Conservation (phyloP, 1,140 invertebrate genomes). For the Sarcophaga peregrina region DNA sequence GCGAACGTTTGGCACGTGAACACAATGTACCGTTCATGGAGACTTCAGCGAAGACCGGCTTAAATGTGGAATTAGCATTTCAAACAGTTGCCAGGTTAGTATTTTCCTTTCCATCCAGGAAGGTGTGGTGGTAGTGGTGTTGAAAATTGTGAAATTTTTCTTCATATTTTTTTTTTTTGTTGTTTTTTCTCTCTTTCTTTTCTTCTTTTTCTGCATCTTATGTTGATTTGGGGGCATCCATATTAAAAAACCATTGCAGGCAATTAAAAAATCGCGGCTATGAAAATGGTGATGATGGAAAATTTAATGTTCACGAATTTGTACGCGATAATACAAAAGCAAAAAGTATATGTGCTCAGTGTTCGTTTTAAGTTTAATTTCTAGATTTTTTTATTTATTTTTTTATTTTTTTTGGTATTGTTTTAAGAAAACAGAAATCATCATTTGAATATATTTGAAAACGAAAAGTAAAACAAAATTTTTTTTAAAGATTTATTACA, state of each 20-base stretch:
- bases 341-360: conserved; percentile 68
- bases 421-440: too few species aligned
- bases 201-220: too few species aligned
- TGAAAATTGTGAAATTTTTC: neutral
- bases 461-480: neutral
- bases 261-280: conserved; percentile 73
- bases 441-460: neutral
- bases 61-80: conserved; percentile 86
- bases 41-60: conserved; percentile 86
- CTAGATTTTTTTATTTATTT: too few species aligned
- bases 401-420: neutral
- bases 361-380: conserved; percentile 51
- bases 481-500: neutral
- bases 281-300: conserved; percentile 69
- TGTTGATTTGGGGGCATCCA: neutral
- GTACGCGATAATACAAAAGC: conserved; percentile 73
- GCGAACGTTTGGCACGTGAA: conserved; percentile 82
- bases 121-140: neutral
- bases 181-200: neutral
- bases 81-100: conserved; percentile 78
- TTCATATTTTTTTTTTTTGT: neutral
- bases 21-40: conserved; percentile 89
- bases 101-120: too few species aligned
- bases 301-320: conserved; percentile 78
- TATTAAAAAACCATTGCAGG: conserved; percentile 60